Evolutionary conservation across 1,140 invertebrate genomes (phyloP), one percentile per base, ranked within the genome.

Genomic region (Lordiphosa mommai): DNA sequence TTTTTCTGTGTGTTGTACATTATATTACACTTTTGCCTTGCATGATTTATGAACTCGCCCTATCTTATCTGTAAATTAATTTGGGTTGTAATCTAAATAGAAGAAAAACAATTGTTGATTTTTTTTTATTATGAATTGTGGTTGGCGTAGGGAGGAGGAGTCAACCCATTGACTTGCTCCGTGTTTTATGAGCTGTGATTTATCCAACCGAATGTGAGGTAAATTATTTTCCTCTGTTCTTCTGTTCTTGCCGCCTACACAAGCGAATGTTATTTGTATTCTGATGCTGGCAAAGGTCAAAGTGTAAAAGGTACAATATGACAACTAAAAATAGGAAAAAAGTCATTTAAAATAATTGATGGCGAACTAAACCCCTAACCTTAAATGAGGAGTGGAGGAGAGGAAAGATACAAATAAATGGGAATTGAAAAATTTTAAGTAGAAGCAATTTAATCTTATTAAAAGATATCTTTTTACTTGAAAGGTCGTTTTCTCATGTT

Each of bases 61-160:
- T 80, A 82, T 80, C 76, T 80, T 82, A 80, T 80, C 76, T 38
- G 7, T 41, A 53, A 59, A 52, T 56, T 50, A 82, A 64, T 50
- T 50, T 57, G 40, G 10, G 33, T 32, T 53, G 20, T 60, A 69
- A 68, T 69, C 69, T 58, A 27, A 8, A 59, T 23, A 23, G 20
- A 17, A 33, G 50, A 49, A 40, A 55, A 71, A 58, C 68, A 77
- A 68, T 77, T 77, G 53, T 60, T 60, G 67, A 50, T 79, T 65
- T 79, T 61, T 72, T 32, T 9, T 23, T 23, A 6, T 23, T 23
- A 23, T 23, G 20, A n/a, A n/a, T n/a, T n/a, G 20, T 6, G 20
- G 20, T 1, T 23, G 20, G 17, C 3, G 17, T 23, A 1, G 0
- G 20, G 6, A 4, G 20, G 0, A 4, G 17, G 4, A 6, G 20